phyloP scores from a whole-genome alignment of 2,888 invertebrate species.

The Leptura quadrifasciata region DNA sequence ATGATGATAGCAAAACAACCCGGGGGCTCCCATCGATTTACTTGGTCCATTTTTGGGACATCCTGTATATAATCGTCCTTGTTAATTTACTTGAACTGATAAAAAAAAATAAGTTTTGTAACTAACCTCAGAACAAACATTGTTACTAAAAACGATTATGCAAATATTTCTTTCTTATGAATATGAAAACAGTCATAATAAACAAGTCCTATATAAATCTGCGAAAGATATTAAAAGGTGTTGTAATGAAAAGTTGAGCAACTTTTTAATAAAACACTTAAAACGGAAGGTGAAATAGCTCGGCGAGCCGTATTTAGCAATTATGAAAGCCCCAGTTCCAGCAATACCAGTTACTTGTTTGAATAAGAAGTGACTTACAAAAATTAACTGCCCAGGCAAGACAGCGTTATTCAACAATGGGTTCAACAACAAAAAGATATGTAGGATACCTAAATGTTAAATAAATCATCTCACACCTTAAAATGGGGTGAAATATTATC shows the following conservation, averaged over 20 bases:
- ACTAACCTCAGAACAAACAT: no score
- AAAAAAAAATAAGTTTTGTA: no score
- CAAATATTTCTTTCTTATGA: constrained; percentile 10
- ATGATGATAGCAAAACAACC: no score
- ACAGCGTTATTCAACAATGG: constrained; percentile 6
- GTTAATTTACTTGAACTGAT: no score
- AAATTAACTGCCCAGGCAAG: neutral
- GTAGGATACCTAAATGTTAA: neutral
- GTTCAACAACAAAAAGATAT: constrained; percentile 4
- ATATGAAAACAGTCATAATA: neutral
- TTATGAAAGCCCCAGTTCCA: constrained; percentile 33
- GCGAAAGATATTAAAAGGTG: neutral
- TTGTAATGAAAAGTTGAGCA: constrained; percentile 22
- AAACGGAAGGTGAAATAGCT: constrained; percentile 26
- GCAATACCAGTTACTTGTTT: constrained; percentile 9
- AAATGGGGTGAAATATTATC: constrained; percentile 25
- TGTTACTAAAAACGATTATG: neutral
- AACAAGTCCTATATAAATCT: neutral
- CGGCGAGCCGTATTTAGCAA: constrained; percentile 28
- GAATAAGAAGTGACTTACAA: constrained; percentile 21
- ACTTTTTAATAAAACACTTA: constrained; percentile 26
- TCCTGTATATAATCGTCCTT: no score
- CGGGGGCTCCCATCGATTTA: no score
- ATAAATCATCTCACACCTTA: constrained; percentile 19
- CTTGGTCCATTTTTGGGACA: no score